These are phyloP conservation scores for Zaprionus tsacasi DNA, from an alignment of 1,140 invertebrate species.

Conservation along the genomic window DNA sequence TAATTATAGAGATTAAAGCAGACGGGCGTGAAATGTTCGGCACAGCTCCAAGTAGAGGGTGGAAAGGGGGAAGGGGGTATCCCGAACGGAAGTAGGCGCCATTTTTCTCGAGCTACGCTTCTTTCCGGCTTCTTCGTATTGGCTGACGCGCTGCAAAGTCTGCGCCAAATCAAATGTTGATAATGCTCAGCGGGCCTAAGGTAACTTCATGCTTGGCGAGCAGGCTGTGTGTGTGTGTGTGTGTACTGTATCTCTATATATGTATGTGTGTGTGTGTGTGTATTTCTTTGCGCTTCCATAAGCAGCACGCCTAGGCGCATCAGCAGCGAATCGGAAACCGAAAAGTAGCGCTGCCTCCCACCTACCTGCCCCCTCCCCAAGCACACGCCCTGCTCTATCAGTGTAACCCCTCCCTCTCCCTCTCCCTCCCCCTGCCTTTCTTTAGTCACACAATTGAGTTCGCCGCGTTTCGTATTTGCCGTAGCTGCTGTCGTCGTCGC, in stretches of 20 bases:
- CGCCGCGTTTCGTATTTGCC: constrained; percentile 75
- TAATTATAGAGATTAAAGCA: constrained; percentile 72
- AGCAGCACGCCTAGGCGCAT: constrained; percentile 61
- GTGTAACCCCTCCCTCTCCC: no score
- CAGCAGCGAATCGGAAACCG: constrained; percentile 48
- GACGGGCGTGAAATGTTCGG: constrained; percentile 60
- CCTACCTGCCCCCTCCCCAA: background rate
- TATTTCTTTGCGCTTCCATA: constrained; percentile 81
- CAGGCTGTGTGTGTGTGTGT: constrained; percentile 35
- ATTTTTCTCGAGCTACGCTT: constrained; percentile 47
- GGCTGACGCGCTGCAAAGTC: constrained; percentile 25
- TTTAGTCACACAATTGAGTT: constrained; percentile 58
- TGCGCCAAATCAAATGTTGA: background rate
- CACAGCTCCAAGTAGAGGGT: constrained; percentile 56
- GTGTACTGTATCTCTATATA: constrained; percentile 8
- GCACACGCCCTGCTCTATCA: background rate
- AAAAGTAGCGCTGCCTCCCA: constrained; percentile 21
- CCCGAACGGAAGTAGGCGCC: constrained; percentile 61
- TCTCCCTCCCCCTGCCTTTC: constrained; percentile 28
- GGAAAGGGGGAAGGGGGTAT: no score
- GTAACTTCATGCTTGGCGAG: constrained; percentile 68
- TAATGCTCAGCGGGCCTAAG: constrained; percentile 22
- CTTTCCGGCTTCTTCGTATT: constrained; percentile 59
- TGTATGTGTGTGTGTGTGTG: constrained; percentile 50
- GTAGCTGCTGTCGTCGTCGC: constrained; percentile 66